Conservation (phyloP, 2,888 invertebrate genomes). For the Pemphredon lugubris region DNA sequence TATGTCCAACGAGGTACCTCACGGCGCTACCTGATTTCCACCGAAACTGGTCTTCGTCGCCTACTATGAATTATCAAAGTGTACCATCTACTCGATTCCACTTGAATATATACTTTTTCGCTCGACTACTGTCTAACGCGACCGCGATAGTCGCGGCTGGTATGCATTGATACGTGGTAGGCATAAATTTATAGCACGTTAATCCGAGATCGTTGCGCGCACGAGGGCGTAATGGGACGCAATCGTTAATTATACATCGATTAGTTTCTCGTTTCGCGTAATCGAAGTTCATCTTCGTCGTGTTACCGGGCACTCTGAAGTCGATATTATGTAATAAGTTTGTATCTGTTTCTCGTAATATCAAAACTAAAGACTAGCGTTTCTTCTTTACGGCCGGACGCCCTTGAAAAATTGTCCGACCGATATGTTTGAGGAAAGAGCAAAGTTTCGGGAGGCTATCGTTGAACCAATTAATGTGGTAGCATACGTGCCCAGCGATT, state of each 20-base stretch:
- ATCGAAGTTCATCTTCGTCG: too few species aligned
- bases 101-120: conserved; percentile 8
- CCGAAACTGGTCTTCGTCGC: conserved; percentile 25
- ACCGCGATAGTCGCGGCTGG: not conserved
- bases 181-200: conserved; percentile 22
- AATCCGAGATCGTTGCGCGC: conserved; percentile 6
- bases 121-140: conserved; percentile 2
- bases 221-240: not conserved
- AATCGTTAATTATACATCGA: conserved; percentile 24
- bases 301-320: too few species aligned
- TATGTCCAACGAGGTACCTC: conserved; percentile 22
- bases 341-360: too few species aligned
- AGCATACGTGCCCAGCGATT: not conserved
- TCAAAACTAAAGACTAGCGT: too few species aligned
- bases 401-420: too few species aligned
- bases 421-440: conserved; percentile 10
- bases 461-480: conserved; percentile 10
- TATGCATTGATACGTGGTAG: not conserved
- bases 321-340: too few species aligned
- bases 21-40: conserved; percentile 19
- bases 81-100: conserved; percentile 31
- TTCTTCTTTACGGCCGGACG: too few species aligned
- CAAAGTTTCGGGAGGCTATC: conserved; percentile 20
- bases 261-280: not conserved
- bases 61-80: conserved; percentile 33